These are phyloP conservation scores for Galeopsomyia nigrocyanea DNA, from an alignment of 2,888 invertebrate species.

Conservation along the genomic window DNA sequence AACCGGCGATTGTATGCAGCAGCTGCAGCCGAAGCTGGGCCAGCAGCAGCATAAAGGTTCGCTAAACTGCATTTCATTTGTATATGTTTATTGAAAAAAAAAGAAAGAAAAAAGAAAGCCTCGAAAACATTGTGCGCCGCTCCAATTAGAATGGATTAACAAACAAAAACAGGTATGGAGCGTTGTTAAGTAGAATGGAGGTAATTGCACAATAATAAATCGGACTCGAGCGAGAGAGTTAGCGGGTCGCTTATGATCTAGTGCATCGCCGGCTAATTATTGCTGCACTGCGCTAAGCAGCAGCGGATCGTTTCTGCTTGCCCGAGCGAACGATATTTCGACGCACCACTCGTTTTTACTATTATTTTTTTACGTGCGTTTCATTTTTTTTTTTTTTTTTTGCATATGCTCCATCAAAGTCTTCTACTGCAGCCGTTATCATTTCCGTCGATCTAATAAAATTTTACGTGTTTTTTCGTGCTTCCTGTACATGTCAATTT, in stretches of 20 bases:
- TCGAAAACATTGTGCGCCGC: too few species aligned
- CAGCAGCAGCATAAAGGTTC: conserved; percentile 3
- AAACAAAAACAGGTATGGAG: too few species aligned
- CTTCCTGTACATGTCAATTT: too few species aligned
- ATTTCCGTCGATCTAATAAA: too few species aligned
- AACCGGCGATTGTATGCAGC: conserved; percentile 11
- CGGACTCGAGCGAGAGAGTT: conserved; percentile 4
- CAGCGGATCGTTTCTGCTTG: conserved; percentile 28
- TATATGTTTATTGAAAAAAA: not conserved
- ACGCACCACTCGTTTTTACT: too few species aligned
- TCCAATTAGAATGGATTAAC: too few species aligned
- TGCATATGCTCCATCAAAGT: too few species aligned
- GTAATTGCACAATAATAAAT: conserved; percentile 42
- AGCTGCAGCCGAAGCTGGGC: conserved; percentile 30
- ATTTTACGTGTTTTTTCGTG: too few species aligned
- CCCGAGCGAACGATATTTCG: conserved; percentile 30
- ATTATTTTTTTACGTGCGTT: too few species aligned
- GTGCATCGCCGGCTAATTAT: conserved; percentile 18
- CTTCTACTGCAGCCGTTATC: too few species aligned
- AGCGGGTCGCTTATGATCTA: conserved; percentile 43
- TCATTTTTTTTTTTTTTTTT: too few species aligned
- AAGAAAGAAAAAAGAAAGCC: not conserved
- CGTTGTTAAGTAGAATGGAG: too few species aligned
- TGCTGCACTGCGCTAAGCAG: not conserved
- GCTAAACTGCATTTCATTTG: not conserved